Percentiles rank a stretch among this genome's conserved stretches.
phyloP scores from a whole-genome alignment of 2,888 invertebrate genomes.

The Pollenia labialis region DNA sequence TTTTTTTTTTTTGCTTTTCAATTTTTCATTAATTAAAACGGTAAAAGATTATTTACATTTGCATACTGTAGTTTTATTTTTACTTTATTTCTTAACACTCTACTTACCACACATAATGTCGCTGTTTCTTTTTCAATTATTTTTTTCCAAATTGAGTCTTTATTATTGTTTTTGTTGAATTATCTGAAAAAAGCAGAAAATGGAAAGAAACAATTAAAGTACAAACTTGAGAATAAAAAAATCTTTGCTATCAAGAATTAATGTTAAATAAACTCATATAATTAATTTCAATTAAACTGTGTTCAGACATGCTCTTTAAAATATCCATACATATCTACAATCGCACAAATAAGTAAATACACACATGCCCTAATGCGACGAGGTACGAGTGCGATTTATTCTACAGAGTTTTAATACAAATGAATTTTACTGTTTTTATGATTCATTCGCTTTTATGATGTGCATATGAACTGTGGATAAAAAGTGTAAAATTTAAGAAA shows the following conservation, averaged over 20 bases:
- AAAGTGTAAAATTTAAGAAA: too few relatives aligned
- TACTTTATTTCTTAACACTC: constrained; percentile 36
- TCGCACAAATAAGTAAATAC: background rate
- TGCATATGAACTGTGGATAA: background rate
- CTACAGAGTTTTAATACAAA: constrained; percentile 9
- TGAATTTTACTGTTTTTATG: background rate
- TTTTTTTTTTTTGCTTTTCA: constrained; percentile 31
- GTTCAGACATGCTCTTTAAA: constrained; percentile 1
- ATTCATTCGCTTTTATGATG: background rate
- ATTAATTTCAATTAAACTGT: constrained; percentile 11
- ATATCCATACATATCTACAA: background rate
- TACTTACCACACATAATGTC: constrained; percentile 70
- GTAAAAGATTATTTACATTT: constrained; percentile 25
- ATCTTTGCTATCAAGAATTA: constrained; percentile 21
- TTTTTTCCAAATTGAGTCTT: constrained; percentile 40
- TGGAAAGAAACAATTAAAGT: background rate
- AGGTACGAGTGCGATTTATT: background rate
- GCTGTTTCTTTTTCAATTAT: constrained; percentile 57
- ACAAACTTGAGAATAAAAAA: constrained; percentile 34
- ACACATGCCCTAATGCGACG: background rate
- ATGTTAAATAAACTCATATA: constrained; percentile 32
- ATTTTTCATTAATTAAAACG: constrained; percentile 38
- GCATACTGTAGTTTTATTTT: constrained; percentile 3
- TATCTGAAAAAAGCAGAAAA: constrained; percentile 35
- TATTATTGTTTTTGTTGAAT: background rate